Conservation (phyloP, 1,140 invertebrate genomes). For the Atta texana region DNA sequence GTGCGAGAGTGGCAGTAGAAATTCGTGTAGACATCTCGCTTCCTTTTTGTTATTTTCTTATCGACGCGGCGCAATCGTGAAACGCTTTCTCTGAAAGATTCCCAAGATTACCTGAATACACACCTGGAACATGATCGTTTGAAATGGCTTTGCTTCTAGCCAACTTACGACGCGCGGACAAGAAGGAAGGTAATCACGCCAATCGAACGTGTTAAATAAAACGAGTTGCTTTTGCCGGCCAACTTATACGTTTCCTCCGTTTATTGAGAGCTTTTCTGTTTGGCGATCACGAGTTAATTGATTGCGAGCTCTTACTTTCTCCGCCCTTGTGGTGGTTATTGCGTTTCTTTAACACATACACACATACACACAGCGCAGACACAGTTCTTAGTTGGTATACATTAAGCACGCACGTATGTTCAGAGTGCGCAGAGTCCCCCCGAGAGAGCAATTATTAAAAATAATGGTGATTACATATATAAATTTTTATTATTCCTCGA, state of each 20-base stretch:
- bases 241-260: conserved; percentile 65
- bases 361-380: conserved; percentile 24
- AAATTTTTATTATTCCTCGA: conserved; percentile 25
- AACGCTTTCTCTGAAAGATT: conserved; percentile 20
- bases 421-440: conserved; percentile 25
- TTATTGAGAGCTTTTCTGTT: conserved; percentile 73
- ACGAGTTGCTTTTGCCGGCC: conserved; percentile 67
- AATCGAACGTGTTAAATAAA: conserved; percentile 77
- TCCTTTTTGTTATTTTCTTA: conserved; percentile 41
- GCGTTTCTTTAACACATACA: conserved; percentile 50
- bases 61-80: conserved; percentile 20
- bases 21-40: not conserved
- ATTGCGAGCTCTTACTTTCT: conserved; percentile 46
- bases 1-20: conserved; percentile 18
- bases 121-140: conserved; percentile 83
- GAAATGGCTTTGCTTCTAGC: conserved; percentile 86
- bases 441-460: conserved; percentile 7
- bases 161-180: conserved; percentile 84
- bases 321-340: conserved; percentile 43
- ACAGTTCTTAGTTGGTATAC: conserved; percentile 13
- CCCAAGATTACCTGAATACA: conserved; percentile 20
- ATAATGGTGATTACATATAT: conserved; percentile 7
- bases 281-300: conserved; percentile 52
- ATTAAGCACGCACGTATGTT: conserved; percentile 39
- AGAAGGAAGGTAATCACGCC: conserved; percentile 84